Evolutionary conservation across 1,140 invertebrate species (phyloP), one percentile per base, ranked within the genome.

Genomic region (Tetraneura akinire): DNA sequence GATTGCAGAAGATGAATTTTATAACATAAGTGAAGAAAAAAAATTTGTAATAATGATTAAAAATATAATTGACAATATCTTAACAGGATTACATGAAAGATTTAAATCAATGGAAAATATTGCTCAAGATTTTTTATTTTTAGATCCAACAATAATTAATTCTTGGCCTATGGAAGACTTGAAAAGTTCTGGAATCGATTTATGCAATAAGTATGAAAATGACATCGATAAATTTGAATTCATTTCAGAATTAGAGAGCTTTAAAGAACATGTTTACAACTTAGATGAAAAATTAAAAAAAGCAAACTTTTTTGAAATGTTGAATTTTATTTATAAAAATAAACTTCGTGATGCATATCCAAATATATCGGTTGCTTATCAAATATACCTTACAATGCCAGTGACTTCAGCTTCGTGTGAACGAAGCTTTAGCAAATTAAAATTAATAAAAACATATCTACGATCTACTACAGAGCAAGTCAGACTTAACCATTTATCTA

Each of bases 121-220:
- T n/a, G 64, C 64, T 45, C 37, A 23, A 68, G 18, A 68, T 45
- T 68, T 66, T 66, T 42, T 14, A 66, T 66, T 66, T 66, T 42
- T 66, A 66, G 32, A 66, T 66, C 29, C 32, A 37, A 66, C 32
- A 66, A 66, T 16, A 42, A 66, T 37, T 66, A 0, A 66, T 37
- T 66, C 62, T n/a, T 66, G 29, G 32, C 62, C 62, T 66, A 32
- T 42, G 29, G 32, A 42, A 66, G 14, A 66, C 16, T 66, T 66
- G 32, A 66, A 42, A 66, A 37, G 26, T 16, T 18, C 14, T 18
- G 32, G 62, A 42, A 16, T 42, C 14, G 32, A 66, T 66, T 66
- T 66, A 42, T 66, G 62, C 62, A 66, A 42, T n/a, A 66, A 66
- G 42, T 66, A 42, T 42, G 32, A 66, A 42, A 66, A 66, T 66